These are phyloP conservation scores for Clusia tigrina DNA, from an alignment of 2,888 invertebrate species.

Conservation along the genomic window DNA sequence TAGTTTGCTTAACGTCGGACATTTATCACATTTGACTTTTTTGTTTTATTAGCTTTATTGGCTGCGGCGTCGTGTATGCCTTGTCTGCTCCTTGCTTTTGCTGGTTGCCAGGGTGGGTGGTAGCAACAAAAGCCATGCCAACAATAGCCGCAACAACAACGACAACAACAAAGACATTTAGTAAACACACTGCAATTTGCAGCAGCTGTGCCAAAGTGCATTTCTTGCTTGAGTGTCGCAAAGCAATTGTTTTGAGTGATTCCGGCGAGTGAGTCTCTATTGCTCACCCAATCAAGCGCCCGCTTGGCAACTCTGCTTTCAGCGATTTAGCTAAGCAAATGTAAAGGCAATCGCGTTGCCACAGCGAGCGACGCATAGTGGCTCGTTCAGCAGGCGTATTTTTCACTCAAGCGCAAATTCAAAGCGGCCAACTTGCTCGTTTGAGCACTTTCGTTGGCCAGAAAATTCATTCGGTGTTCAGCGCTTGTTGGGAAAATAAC, in stretches of 20 bases:
- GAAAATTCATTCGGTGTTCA: slow-evolving; percentile 35
- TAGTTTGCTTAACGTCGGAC: too few species aligned
- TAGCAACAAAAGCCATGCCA: not conserved
- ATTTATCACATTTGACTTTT: too few species aligned
- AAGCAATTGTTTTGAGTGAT: not conserved
- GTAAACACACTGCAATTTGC: not conserved
- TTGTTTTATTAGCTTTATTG: too few species aligned
- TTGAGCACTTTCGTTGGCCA: not conserved
- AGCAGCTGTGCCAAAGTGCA: not conserved
- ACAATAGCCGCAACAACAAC: not conserved
- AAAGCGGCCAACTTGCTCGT: not conserved
- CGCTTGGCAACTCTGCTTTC: not conserved
- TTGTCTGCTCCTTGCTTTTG: not conserved
- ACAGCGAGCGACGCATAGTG: not conserved
- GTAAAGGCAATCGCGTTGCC: not conserved
- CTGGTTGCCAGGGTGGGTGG: slow-evolving; percentile 31
- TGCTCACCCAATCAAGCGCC: not conserved
- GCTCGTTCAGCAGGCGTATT: not conserved
- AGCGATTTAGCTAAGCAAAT: not conserved
- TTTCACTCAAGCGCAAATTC: not conserved
- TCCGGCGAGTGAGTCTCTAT: not conserved
- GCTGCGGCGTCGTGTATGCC: not conserved
- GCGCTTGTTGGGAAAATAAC: slow-evolving; percentile 30
- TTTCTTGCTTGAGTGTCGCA: too few species aligned
- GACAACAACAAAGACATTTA: not conserved